Evolutionary conservation across 2,113 vertebrate species (phyloP).

Genomic region (Alexandromys fortis): DNA sequence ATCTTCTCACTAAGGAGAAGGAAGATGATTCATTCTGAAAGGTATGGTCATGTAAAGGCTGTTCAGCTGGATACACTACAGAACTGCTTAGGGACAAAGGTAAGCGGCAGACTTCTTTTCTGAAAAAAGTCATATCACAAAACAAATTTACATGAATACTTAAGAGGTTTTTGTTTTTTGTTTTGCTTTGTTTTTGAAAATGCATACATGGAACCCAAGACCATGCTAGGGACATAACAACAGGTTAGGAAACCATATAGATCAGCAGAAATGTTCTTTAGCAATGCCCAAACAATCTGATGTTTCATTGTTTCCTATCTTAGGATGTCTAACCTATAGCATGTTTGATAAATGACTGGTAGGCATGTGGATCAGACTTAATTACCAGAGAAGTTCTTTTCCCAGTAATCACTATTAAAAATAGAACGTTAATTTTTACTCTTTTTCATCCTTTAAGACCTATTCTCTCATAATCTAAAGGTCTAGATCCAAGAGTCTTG

Average conservation of each 20-base stretch:
- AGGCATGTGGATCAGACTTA: constrained; percentile 15
- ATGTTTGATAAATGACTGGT: constrained; percentile 38
- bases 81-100: constrained; percentile 63
- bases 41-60: constrained; percentile 63
- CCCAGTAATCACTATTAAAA: constrained; percentile 63
- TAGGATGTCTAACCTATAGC: constrained; percentile 1
- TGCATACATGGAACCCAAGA: background rate
- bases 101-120: constrained; percentile 50
- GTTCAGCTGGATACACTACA: constrained; percentile 66
- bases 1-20: constrained; percentile 58
- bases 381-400: constrained; percentile 3
- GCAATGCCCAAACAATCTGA: constrained; percentile 26
- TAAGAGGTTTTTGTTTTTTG: constrained; percentile 18
- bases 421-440: constrained; percentile 77
- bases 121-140: constrained; percentile 40
- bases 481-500: background rate
- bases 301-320: constrained; percentile 56
- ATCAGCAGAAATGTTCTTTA: constrained; percentile 57
- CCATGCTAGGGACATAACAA: background rate
- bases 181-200: constrained; percentile 49
- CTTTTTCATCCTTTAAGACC: constrained; percentile 71
- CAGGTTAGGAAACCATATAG: constrained; percentile 43
- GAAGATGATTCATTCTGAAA: constrained; percentile 57
- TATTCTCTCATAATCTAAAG: constrained; percentile 38
- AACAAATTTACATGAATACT: constrained; percentile 47